Conservation (phyloP, 1,140 invertebrate genomes). For the Araneus ventricosus region DNA sequence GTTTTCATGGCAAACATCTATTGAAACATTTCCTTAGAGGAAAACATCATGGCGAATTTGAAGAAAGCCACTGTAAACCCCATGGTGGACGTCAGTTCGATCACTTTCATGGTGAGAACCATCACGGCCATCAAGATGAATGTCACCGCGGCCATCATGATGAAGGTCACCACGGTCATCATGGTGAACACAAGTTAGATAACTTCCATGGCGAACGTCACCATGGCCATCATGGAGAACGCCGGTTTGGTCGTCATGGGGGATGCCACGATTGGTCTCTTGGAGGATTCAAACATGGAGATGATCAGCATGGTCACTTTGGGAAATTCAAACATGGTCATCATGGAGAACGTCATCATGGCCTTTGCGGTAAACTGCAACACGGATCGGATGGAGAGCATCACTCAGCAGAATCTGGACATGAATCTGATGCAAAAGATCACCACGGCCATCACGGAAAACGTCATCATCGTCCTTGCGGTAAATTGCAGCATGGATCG, state of each 20-base stretch:
- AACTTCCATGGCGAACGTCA: background rate
- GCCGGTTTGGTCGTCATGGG: background rate
- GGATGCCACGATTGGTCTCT: background rate
- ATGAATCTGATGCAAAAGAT: background rate
- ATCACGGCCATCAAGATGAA: background rate
- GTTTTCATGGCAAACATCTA: background rate
- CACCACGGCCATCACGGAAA: background rate
- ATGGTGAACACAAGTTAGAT: background rate
- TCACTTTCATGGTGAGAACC: background rate
- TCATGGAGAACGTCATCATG: background rate
- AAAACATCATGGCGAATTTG: background rate
- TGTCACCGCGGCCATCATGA: background rate
- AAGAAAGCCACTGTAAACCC: background rate
- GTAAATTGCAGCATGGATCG: background rate
- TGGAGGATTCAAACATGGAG: background rate
- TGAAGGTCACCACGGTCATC: background rate
- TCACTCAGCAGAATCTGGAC: background rate
- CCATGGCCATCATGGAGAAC: background rate
- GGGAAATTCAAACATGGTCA: background rate
- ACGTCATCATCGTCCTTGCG: background rate
- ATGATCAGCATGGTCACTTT: background rate
- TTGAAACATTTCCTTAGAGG: background rate
- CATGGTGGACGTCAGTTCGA: background rate
- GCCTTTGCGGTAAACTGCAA: background rate
- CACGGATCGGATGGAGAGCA: background rate